Evolutionary conservation across 1,140 invertebrate species (phyloP).

Genomic region (Spodoptera litura): DNA sequence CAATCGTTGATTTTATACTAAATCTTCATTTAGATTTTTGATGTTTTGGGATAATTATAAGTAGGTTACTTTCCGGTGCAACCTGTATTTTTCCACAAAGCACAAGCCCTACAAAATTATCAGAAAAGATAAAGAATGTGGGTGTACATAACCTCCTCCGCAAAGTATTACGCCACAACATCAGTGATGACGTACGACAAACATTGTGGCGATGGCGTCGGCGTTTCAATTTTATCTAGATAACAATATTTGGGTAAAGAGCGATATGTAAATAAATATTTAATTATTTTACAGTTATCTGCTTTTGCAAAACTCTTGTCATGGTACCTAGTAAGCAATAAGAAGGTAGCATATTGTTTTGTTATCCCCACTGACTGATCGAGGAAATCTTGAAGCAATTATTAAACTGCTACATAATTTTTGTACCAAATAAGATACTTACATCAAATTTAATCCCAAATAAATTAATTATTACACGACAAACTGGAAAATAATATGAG

Average conservation of each 20-base stretch:
- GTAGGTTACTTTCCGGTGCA: conserved; percentile 17
- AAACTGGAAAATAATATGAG: too few relatives aligned
- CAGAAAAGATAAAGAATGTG: conserved; percentile 50
- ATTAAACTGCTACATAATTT: too few relatives aligned
- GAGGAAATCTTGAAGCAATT: too few relatives aligned
- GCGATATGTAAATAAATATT: conserved; percentile 31
- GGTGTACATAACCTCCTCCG: conserved; percentile 45
- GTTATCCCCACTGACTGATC: too few relatives aligned
- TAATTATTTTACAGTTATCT: conserved; percentile 4
- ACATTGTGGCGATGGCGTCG: conserved; percentile 35
- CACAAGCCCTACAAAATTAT: conserved; percentile 21
- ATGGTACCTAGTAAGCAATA: too few relatives aligned
- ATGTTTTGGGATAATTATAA: conserved; percentile 1
- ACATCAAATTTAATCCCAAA: too few relatives aligned
- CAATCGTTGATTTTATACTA: background rate
- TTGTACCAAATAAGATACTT: too few relatives aligned
- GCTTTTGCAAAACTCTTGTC: too few relatives aligned
- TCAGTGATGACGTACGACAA: conserved; percentile 47
- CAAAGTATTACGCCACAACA: conserved; percentile 49
- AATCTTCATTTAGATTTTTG: too few relatives aligned
- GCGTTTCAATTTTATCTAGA: conserved; percentile 39
- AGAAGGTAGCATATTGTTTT: too few relatives aligned
- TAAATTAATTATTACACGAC: too few relatives aligned
- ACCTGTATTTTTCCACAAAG: conserved; percentile 41
- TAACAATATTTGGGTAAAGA: conserved; percentile 21